Base-by-base conservation (phyloP, 23 tunicate species). In the Botrylloides violaceus region DNA sequence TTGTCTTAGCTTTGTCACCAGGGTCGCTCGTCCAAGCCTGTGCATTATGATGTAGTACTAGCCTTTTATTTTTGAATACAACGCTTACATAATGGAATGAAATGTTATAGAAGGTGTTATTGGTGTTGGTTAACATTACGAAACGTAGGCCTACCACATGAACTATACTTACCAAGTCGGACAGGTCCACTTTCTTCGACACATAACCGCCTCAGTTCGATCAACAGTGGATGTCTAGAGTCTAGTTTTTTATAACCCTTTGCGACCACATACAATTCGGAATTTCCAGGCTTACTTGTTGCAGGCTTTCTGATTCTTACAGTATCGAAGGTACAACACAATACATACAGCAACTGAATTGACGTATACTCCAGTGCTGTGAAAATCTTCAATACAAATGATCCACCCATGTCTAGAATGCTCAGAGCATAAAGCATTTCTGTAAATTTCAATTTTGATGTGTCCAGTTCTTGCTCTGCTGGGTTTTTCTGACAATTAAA, bases 281-380 rank as follows among this genome's bases (percentile, higher is more conserved):
- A 90, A 61, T 90, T 90, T 0, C 97, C 97, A 18, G 80, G 84
- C 78, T 90, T 90, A 56, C 97, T 90, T 2, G 90, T 90, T 25
- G 90, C 85, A 2, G 90, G 97, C 64, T 90, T 90, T 12, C 60
- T 31, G 22, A 83, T 81, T 30, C 78, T 56, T 2, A 90, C 85
- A 33, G 28, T 12, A 4, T 61, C 49, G 50, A 90, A 90, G 27
- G 79, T 6, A 70, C 82, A 79, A 47, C 76, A 68, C 18, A 90
- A 48, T 5, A 83, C 21, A 62, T 73, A 83, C 68, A 90, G 64
- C n/a, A 90, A 48, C 35, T 32, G 33, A 66, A 78, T 59, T 29
- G 97, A 90, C 28, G 77, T 77, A 22, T 27, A 22, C 36, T 90
- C 97, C 47, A 90, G 83, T 81, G 83, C 29, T 19, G 97, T 90